Evolutionary conservation across 2,113 vertebrate genomes (phyloP), one percentile per base, ranked within the genome.

Genomic region (Charadrius vociferus): DNA sequence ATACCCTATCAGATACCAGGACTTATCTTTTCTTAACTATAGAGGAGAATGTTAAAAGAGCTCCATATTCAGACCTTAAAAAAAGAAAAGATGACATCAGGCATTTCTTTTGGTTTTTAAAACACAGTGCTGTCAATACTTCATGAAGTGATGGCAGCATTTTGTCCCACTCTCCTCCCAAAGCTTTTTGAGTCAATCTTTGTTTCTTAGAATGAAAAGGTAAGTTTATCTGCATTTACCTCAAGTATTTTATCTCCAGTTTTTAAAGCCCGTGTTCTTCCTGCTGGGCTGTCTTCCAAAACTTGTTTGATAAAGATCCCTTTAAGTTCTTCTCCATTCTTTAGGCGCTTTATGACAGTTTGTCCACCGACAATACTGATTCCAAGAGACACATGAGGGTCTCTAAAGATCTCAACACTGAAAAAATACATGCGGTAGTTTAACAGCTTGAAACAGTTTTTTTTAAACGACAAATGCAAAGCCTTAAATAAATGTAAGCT

Each of bases 271-370:
- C 94, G 96, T 9, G 99, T 99, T 81, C 96, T 98, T 95, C 98
- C 99, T 19, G 99, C 99, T 27, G 99, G 99, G 88, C 99, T 99
- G 83, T 99, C 98, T 56, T 98, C 97, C 89, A 99, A 93, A 58
- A 99, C 99, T 96, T 99, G 99, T 91, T 99, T 99, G 98, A 99
- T 99, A 97, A 99, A 99, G 97, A 99, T 99, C 18, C 99, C 99
- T 97, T 99, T 99, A 84, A 99, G 99, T 39, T 99, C 99, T 91
- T 99, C 99, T 61, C 99, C 99, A 84, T 99, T 99, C 97, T 98
- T 99, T 91, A 99, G 98, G 24, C 99, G 99, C 96, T 99, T 99
- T 98, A 99, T 99, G 93, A 99, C 97, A 1, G 98, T 98, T 20
- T 98, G 99, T 20, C 99, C 99, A 34, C 99, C 99, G n/a, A 99